phyloP scores from a whole-genome alignment of 2,888 invertebrate species.

The Pseudococcus longispinus region DNA sequence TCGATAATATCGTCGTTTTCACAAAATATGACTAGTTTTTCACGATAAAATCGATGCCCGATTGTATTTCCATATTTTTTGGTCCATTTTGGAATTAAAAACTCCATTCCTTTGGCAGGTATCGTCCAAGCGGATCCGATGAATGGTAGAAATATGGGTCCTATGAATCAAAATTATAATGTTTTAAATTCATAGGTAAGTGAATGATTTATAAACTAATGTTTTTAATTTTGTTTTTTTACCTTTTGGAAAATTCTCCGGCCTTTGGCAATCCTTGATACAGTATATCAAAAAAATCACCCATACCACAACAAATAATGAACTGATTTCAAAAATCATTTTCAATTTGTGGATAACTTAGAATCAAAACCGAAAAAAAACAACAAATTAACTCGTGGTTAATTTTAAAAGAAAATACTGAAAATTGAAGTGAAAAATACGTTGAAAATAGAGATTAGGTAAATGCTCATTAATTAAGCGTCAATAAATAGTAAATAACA shows the following conservation, averaged over 20 bases:
- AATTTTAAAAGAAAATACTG: too few relatives aligned
- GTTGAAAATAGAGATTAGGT: too few relatives aligned
- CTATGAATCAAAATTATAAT: not conserved
- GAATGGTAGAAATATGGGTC: slow-evolving; percentile 23
- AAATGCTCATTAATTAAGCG: too few relatives aligned
- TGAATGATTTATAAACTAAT: not conserved
- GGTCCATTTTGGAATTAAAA: not conserved
- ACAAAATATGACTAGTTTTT: not conserved
- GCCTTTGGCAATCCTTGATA: not conserved
- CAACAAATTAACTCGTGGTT: not conserved
- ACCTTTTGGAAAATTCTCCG: slow-evolving; percentile 32
- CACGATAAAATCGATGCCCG: slow-evolving; percentile 8
- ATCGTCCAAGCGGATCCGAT: slow-evolving; percentile 7
- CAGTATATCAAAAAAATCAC: not conserved
- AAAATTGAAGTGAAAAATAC: too few relatives aligned
- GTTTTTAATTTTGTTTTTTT: not conserved
- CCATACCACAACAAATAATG: not conserved
- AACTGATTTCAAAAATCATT: not conserved
- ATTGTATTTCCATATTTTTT: slow-evolving; percentile 47
- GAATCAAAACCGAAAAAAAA: too few relatives aligned
- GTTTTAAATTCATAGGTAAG: not conserved
- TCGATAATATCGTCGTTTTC: not conserved
- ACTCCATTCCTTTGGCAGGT: not conserved
- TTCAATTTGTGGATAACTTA: not conserved
- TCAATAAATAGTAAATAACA: too few relatives aligned